A percentile compares a stretch with the other conserved stretches of the same genome.
phyloP scores from a whole-genome alignment of 2,888 invertebrate genomes.

The Carpatolechia fugitivella region DNA sequence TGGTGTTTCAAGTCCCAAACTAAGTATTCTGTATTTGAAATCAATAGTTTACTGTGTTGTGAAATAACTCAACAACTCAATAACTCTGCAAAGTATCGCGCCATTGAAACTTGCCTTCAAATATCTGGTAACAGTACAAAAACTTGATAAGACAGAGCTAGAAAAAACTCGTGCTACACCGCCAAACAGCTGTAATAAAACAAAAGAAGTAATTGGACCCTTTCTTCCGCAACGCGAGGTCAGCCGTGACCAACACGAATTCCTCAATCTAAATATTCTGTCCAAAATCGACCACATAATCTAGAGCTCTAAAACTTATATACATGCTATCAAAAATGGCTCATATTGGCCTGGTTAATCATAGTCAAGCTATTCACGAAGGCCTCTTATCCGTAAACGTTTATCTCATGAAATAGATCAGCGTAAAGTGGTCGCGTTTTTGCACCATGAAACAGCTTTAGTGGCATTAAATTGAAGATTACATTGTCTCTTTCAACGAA shows the following conservation, averaged over 20 bases:
- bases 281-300: constrained; percentile 30
- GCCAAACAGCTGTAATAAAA: constrained; percentile 48
- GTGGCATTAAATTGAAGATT: constrained; percentile 44
- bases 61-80: background rate
- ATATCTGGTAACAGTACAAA: constrained; percentile 26
- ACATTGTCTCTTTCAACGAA: constrained; percentile 29
- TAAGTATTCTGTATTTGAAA: too few relatives aligned
- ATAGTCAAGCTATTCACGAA: constrained; percentile 17
- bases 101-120: constrained; percentile 21
- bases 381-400: constrained; percentile 23
- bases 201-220: constrained; percentile 61
- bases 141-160: constrained; percentile 38
- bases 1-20: too few relatives aligned
- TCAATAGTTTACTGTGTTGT: too few relatives aligned
- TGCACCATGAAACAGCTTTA: constrained; percentile 50
- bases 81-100: background rate
- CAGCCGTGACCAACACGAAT: constrained; percentile 66
- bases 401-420: constrained; percentile 21
- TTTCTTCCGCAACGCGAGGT: constrained; percentile 73
- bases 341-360: constrained; percentile 19
- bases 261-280: constrained; percentile 49
- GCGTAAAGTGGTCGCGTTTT: constrained; percentile 32
- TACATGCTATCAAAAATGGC: constrained; percentile 7
- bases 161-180: constrained; percentile 48
- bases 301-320: constrained; percentile 29